phyloP scores from a whole-genome alignment of 2,113 vertebrate species.

The Oncorhynchus keta region DNA sequence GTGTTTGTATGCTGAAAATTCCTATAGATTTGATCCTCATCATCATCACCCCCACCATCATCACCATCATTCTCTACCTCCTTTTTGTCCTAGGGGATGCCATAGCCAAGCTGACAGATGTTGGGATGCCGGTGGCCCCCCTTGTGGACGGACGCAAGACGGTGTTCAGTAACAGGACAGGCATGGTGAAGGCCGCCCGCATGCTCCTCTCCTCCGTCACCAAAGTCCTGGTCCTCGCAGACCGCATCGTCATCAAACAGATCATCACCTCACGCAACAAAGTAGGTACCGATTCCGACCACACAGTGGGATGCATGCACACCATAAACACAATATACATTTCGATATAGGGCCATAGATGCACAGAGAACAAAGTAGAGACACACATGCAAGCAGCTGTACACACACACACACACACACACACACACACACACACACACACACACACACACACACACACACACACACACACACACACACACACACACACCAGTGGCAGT shows the following conservation, averaged over 20 bases:
- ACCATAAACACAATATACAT: too few species aligned
- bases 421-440: neutral
- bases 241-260: slow-evolving; percentile 97
- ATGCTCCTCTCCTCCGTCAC: slow-evolving; percentile 95
- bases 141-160: slow-evolving; percentile 80
- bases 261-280: slow-evolving; percentile 96
- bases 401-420: neutral
- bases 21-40: too few species aligned
- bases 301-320: neutral
- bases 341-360: too few species aligned
- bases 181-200: slow-evolving; percentile 92
- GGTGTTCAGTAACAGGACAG: slow-evolving; percentile 89
- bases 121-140: slow-evolving; percentile 67
- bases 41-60: too few species aligned
- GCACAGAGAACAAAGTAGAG: neutral
- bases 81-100: slow-evolving; percentile 80
- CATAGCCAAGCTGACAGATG: slow-evolving; percentile 91
- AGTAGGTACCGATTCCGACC: slow-evolving; percentile 66
- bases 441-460: neutral
- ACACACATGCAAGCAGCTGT: neutral
- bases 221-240: slow-evolving; percentile 93
- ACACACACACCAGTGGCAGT: neutral
- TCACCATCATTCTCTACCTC: too few species aligned
- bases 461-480: neutral
- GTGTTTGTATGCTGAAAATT: too few species aligned